These are phyloP conservation scores for Dipus sagitta DNA, from an alignment of 2,797 vertebrate genomes.

Conservation along the genomic window DNA sequence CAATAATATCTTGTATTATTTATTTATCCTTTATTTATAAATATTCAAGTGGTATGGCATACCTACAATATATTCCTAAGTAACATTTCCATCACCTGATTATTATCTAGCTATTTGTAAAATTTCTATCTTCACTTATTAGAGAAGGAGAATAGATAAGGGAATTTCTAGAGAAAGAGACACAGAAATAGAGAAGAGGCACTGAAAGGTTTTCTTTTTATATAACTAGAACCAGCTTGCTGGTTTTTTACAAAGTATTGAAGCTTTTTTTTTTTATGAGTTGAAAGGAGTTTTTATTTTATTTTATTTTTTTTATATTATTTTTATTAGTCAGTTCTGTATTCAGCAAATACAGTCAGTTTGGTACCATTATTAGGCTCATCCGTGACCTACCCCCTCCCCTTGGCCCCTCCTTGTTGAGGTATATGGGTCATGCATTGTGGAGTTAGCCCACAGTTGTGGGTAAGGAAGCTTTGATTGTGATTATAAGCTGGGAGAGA, in stretches of 20 bases:
- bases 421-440: too few species aligned
- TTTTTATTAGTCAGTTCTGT: too few species aligned
- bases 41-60: too few species aligned
- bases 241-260: not conserved
- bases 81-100: conserved; percentile 11
- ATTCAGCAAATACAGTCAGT: too few species aligned
- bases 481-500: not conserved
- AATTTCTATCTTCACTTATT: conserved; percentile 13
- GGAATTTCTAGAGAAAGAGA: not conserved
- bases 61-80: conserved; percentile 1
- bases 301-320: too few species aligned
- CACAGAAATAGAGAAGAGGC: not conserved
- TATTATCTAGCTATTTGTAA: conserved; percentile 39
- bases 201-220: not conserved
- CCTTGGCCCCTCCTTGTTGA: too few species aligned
- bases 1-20: conserved; percentile 10
- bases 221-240: not conserved
- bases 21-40: too few species aligned
- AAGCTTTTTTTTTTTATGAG: too few species aligned
- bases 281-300: too few species aligned
- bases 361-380: too few species aligned
- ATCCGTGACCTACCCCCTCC: too few species aligned
- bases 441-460: too few species aligned
- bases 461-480: not conserved
- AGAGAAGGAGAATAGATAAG: not conserved